phyloP scores from a whole-genome alignment of 2,113 vertebrate genomes.

The Petrocephalus microphthalmus region DNA sequence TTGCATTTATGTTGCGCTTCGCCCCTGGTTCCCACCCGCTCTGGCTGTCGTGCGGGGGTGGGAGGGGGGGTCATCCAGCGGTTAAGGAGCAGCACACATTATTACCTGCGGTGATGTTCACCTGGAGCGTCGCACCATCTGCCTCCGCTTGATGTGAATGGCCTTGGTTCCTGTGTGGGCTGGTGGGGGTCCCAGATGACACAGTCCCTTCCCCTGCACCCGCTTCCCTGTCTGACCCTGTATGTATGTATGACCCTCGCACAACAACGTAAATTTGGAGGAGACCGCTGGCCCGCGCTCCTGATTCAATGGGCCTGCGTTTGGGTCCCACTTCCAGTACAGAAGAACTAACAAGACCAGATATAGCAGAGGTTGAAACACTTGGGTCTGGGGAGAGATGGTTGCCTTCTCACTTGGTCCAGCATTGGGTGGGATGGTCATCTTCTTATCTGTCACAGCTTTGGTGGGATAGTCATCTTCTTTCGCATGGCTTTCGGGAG shows the following conservation, averaged over 20 bases:
- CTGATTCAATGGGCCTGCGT: background rate
- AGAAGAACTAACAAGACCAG: background rate
- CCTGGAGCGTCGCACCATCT: background rate
- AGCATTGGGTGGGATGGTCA: background rate
- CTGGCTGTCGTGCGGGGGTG: background rate
- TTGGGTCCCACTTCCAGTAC: background rate
- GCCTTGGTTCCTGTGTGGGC: background rate
- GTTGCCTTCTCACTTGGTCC: background rate
- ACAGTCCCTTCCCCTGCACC: background rate
- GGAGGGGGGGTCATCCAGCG: background rate
- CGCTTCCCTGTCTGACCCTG: background rate
- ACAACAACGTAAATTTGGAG: background rate
- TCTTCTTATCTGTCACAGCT: background rate
- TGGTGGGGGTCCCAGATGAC: background rate
- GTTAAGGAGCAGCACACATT: background rate
- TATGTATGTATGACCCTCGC: too few species aligned
- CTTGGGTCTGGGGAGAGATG: too few species aligned
- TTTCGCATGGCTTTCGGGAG: too few species aligned
- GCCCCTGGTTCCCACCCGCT: background rate
- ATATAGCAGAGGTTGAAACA: background rate
- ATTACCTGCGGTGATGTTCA: background rate
- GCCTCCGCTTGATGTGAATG: background rate
- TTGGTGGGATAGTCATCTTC: background rate
- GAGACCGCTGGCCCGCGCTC: background rate
- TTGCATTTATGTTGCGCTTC: slow-evolving; percentile 27